Percentiles rank a stretch among this genome's conserved stretches.
phyloP scores from a whole-genome alignment of 2,797 vertebrate genomes.

The Galago senegalensis region DNA sequence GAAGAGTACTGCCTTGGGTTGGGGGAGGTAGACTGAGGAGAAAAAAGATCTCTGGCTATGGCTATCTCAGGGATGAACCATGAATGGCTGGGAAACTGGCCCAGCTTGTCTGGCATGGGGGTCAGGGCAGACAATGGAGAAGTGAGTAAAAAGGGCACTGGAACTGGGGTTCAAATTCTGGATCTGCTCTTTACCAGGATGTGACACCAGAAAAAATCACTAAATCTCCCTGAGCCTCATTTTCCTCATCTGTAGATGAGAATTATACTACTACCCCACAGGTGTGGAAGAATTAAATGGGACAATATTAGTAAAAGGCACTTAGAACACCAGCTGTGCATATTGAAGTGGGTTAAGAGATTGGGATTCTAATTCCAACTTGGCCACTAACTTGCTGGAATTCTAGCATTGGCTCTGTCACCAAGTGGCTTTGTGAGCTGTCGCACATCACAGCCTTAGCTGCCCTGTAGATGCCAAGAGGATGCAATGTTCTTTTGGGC shows the following conservation, averaged over 20 bases:
- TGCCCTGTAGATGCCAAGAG: background rate
- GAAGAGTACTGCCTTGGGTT: background rate
- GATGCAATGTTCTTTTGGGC: background rate
- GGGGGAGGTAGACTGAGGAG: background rate
- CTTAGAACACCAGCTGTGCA: background rate
- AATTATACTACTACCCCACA: background rate
- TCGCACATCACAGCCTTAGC: background rate
- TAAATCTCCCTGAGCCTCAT: background rate
- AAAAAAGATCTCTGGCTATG: conserved; percentile 18
- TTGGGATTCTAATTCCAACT: background rate
- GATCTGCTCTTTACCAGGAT: background rate
- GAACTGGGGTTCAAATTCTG: background rate
- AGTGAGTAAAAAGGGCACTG: background rate
- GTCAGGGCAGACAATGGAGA: background rate
- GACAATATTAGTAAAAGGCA: background rate
- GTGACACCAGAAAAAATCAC: background rate
- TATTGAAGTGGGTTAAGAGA: background rate
- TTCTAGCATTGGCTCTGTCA: background rate
- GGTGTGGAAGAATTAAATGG: background rate
- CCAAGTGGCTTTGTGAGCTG: background rate
- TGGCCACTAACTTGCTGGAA: background rate
- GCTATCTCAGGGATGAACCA: background rate
- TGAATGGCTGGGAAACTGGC: background rate
- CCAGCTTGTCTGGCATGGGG: background rate
- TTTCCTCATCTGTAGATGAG: background rate